phyloP scores from a whole-genome alignment of 2,113 vertebrate genomes.

The Otocyon megalotis region DNA sequence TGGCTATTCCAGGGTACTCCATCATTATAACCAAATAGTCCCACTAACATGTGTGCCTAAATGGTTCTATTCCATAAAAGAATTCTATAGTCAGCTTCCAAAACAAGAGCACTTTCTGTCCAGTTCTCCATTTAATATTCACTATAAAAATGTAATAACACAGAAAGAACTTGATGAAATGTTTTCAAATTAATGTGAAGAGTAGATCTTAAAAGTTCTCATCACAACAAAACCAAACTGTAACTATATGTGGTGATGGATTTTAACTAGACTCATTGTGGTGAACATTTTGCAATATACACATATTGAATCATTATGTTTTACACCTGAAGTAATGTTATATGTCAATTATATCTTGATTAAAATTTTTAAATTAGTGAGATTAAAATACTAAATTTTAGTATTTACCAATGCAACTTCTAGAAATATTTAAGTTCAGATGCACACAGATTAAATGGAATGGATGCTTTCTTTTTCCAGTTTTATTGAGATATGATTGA shows the following conservation, averaged over 20 bases:
- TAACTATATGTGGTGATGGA: neutral
- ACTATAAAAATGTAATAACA: neutral
- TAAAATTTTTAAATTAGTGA: neutral
- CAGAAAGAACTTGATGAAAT: neutral
- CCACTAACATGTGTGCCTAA: neutral
- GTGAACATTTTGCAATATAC: neutral
- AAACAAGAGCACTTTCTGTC: neutral
- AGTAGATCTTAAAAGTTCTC: neutral
- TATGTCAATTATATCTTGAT: neutral
- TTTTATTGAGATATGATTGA: neutral
- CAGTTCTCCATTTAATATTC: neutral
- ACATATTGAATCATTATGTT: neutral
- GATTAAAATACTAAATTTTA: neutral
- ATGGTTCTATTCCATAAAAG: neutral
- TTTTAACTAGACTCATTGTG: neutral
- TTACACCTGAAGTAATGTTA: neutral
- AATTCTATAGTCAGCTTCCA: neutral
- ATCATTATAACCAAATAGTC: neutral
- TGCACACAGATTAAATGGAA: neutral
- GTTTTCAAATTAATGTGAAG: neutral
- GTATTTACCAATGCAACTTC: neutral
- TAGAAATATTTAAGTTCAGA: conserved; percentile 6
- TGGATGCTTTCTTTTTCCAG: neutral
- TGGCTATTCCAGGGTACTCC: neutral
- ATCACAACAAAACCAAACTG: neutral